Evolutionary conservation across 2,113 vertebrate genomes (phyloP).

Genomic region (Platycercus adscitus): DNA sequence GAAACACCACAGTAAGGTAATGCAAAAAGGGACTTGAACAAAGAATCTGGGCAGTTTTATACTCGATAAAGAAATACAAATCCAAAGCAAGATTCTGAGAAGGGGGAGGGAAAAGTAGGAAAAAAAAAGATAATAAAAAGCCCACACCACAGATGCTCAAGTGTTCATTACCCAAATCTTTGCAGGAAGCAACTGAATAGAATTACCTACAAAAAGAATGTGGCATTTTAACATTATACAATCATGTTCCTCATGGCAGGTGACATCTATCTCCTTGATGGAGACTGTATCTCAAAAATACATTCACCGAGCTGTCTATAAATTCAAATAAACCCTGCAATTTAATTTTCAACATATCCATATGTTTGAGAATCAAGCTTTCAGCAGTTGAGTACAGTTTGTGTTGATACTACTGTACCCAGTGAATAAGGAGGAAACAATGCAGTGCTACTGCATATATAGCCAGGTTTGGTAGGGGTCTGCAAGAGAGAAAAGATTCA

Average conservation of each 20-base stretch:
- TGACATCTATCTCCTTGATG: constrained; percentile 73
- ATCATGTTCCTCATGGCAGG: constrained; percentile 71
- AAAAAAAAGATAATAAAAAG: background rate
- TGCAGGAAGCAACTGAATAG: constrained; percentile 67
- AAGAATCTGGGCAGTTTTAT: background rate
- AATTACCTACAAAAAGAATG: constrained; percentile 71
- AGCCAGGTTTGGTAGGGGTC: constrained; percentile 65
- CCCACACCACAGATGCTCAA: constrained; percentile 35
- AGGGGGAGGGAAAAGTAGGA: background rate
- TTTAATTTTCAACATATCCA: constrained; percentile 77
- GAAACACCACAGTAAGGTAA: background rate
- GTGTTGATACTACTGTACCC: constrained; percentile 67
- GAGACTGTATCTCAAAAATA: constrained; percentile 72
- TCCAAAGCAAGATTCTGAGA: background rate
- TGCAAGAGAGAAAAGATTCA: constrained; percentile 50
- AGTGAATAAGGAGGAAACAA: constrained; percentile 66
- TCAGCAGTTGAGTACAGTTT: constrained; percentile 63
- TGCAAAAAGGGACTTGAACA: background rate
- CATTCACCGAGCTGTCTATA: constrained; percentile 72
- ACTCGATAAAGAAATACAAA: background rate
- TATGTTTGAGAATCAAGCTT: constrained; percentile 73
- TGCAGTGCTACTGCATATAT: constrained; percentile 29
- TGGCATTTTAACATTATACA: constrained; percentile 72
- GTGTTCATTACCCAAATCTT: constrained; percentile 69
- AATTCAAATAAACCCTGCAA: constrained; percentile 78